Evolutionary conservation across 2,797 vertebrate species (phyloP), one percentile per base, ranked within the genome.

Genomic region (Telmatherina bonti): DNA sequence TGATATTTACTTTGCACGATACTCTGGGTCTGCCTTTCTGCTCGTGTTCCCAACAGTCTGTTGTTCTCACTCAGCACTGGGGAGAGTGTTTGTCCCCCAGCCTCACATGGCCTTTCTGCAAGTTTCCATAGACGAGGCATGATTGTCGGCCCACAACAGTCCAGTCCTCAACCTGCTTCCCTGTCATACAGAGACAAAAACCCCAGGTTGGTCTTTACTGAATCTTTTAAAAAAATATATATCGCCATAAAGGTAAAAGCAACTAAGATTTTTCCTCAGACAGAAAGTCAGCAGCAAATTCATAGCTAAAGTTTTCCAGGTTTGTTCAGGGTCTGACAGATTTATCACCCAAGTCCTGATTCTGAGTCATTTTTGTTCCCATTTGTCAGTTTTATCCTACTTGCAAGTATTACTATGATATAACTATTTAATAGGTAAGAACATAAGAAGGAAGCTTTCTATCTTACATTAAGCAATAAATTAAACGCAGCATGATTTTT

Each of bases 131-230:
- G 41, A 65, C 76, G 82, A 82, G 85, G 88, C 78, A 89, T 90
- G 89, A 90, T 81, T 35, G 56, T 88, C 66, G 64, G 52, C 68
- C 76, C 74, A 13, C 43, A 65, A n/a, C 68, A 31, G 41, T 33
- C 72, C 80, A 78, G 20, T 27, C n/a, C 13, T 70, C 70, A 72
- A 63, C 65, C 71, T 33, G 66, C 51, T 71, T 84, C 68, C 47
- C 76, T 78, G 58, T 87, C 63, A 36, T 13, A 27, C 75, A 58
- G 24, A 57, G 5, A 43, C 67, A 72, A 43, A 33, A 79, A 57
- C 24, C 47, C 49, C 62, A 91, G 90, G 89, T 92, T 49, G n/a
- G 90, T 85, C 13, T 11, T 33, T 22, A 53, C 4, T n/a, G 3
- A 30, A 30, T n/a, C 6, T 22, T 6, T 22, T 31, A 51, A 16